phyloP scores from a whole-genome alignment of 2,797 vertebrate species.

The Pelodytes ibericus region DNA sequence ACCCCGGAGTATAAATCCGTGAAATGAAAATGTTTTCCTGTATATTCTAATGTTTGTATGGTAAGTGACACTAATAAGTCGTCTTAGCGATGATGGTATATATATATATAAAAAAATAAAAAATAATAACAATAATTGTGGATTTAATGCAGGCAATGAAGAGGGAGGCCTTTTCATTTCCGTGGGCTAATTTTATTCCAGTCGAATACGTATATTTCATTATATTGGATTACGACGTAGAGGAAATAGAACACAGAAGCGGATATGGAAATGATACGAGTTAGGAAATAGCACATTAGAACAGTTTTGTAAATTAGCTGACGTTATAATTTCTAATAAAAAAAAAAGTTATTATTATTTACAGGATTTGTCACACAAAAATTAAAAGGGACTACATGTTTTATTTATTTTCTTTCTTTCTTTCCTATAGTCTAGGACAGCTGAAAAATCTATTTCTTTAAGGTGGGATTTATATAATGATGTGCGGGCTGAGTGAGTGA shows the following conservation, averaged over 20 bases:
- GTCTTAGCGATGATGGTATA: constrained; percentile 32
- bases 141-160: constrained; percentile 33
- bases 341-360: no score
- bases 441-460: no score
- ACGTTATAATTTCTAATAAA: no score
- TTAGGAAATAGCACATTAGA: no score
- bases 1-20: constrained; percentile 45
- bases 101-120: no score
- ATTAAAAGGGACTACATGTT: no score
- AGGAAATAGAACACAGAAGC: not conserved
- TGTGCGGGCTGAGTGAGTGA: no score
- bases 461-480: no score
- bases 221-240: not conserved
- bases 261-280: not conserved
- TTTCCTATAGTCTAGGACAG: no score
- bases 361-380: no score
- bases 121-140: constrained; percentile 45
- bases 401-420: no score
- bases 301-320: no score
- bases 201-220: not conserved
- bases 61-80: constrained; percentile 52
- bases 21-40: constrained; percentile 52
- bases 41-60: constrained; percentile 54
- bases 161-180: constrained; percentile 27
- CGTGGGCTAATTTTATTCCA: constrained; percentile 17